These are phyloP conservation scores for Poecile atricapillus DNA, from an alignment of 2,113 vertebrate genomes.

Conservation along the genomic window DNA sequence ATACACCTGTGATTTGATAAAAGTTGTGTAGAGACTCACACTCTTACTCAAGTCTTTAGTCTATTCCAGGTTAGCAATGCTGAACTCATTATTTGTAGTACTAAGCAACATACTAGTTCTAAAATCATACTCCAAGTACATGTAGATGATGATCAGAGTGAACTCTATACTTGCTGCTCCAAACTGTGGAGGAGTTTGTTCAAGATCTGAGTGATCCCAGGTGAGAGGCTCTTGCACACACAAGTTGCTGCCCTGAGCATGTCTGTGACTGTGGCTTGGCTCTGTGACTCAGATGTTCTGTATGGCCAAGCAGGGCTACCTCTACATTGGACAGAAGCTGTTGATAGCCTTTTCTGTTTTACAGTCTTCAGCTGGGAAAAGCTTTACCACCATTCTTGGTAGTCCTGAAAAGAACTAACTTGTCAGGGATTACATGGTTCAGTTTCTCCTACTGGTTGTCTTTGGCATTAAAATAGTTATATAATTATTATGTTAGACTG, in stretches of 20 bases:
- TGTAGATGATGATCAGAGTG: neutral
- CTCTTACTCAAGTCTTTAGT: neutral
- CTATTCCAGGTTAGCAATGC: neutral
- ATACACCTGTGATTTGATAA: neutral
- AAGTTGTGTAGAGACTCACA: neutral
- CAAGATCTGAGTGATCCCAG: neutral
- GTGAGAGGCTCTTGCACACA: neutral
- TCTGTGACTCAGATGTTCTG: neutral
- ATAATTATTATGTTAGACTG: neutral
- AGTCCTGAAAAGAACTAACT: neutral
- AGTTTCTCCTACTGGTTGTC: neutral
- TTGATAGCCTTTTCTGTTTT: neutral
- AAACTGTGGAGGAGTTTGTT: neutral
- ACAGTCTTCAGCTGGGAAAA: neutral
- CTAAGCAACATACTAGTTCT: neutral
- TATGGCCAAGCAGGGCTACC: neutral
- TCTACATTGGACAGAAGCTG: neutral
- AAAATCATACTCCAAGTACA: neutral
- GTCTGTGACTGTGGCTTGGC: neutral
- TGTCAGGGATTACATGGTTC: neutral
- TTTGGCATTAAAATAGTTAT: neutral
- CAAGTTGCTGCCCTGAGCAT: neutral
- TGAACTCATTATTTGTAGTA: neutral
- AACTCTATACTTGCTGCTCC: neutral
- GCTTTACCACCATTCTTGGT: neutral